Evolutionary conservation across 2,797 vertebrate genomes (phyloP).

Genomic region (Siniperca undulata): DNA sequence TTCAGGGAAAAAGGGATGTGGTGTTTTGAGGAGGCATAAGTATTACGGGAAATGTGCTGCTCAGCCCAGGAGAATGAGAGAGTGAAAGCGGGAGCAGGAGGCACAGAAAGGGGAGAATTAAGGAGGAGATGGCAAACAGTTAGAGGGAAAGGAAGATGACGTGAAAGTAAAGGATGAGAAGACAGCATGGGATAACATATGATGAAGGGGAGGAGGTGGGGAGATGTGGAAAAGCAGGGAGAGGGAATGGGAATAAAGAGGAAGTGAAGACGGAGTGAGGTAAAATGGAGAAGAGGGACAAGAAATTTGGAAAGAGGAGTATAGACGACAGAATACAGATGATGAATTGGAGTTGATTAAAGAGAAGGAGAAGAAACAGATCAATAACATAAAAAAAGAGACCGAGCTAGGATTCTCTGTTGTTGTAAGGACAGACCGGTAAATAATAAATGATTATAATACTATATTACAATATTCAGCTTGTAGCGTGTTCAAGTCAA

Average conservation of each 20-base stretch:
- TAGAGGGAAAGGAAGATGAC: conserved; percentile 55
- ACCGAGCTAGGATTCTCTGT: conserved; percentile 19
- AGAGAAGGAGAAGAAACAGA: conserved; percentile 45
- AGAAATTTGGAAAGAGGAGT: conserved; percentile 34
- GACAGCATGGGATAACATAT: conserved; percentile 46
- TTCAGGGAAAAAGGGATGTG: conserved; percentile 80
- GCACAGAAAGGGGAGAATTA: conserved; percentile 74
- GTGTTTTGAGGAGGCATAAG: conserved; percentile 81
- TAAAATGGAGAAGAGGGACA: conserved; percentile 26
- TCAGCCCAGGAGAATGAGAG: conserved; percentile 75
- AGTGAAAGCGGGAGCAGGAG: conserved; percentile 69
- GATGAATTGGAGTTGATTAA: conserved; percentile 39
- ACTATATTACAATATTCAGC: conserved; percentile 17
- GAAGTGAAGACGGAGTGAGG: conserved; percentile 11
- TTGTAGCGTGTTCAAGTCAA: conserved; percentile 24
- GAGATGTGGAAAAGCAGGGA: conserved; percentile 30
- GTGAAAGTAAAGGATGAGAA: conserved; percentile 59
- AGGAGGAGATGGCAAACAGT: conserved; percentile 64
- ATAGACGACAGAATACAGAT: conserved; percentile 23
- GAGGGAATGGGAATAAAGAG: conserved; percentile 19
- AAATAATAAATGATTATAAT: conserved; percentile 24
- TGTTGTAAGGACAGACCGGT: conserved; percentile 8
- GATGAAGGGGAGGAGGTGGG: conserved; percentile 18
- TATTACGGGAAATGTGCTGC: conserved; percentile 84
- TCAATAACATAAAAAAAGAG: conserved; percentile 24